These are phyloP conservation scores for Habroteleia sp. DNA, from an alignment of 2,888 invertebrate genomes.

Conservation along the genomic window DNA sequence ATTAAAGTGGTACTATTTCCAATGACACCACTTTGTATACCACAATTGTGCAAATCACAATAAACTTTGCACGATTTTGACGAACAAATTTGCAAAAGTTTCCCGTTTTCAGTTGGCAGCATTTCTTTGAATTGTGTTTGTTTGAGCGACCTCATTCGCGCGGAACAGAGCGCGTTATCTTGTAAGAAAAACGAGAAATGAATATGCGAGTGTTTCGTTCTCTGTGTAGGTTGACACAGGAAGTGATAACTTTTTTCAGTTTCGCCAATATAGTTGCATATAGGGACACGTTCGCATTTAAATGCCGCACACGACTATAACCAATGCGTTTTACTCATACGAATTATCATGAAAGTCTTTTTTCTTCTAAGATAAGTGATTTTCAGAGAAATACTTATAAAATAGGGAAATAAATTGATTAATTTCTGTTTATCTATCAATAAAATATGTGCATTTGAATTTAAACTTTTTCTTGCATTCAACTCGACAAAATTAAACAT, in stretches of 20 bases:
- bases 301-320: conserved; percentile 1
- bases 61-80: no score
- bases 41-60: no score
- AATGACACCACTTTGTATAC: no score
- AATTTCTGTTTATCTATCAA: no score
- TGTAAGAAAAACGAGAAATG: conserved; percentile 39
- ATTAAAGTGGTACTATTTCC: no score
- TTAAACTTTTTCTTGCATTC: no score
- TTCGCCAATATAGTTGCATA: conserved; percentile 6
- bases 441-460: no score
- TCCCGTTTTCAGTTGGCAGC: conserved; percentile 10
- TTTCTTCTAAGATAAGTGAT: no score
- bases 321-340: conserved; percentile 8
- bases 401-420: no score
- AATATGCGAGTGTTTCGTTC: conserved; percentile 38
- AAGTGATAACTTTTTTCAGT: conserved; percentile 36
- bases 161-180: conserved; percentile 38
- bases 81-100: no score
- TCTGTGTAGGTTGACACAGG: conserved; percentile 46
- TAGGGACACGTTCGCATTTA: conserved; percentile 13
- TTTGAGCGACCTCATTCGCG: conserved; percentile 36
- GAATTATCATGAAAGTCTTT: conserved; percentile 16
- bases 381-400: no score
- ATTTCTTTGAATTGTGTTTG: conserved; percentile 24
- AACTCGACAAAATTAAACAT: no score